Base-by-base conservation (phyloP, 2,113 vertebrate genomes). In the Sialia sialis region DNA sequence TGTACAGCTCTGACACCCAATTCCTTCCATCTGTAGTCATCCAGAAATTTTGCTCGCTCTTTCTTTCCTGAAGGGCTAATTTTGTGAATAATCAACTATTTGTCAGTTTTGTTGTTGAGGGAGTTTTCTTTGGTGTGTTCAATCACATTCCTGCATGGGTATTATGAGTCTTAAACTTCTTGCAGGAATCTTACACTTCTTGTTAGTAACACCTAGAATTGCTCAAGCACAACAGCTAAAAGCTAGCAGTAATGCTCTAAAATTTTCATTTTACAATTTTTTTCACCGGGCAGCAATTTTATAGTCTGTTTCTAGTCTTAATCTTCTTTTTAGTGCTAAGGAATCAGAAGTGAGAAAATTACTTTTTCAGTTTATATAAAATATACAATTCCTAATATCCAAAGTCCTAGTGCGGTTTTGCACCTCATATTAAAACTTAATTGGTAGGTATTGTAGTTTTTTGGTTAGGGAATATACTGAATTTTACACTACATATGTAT, bases 351-450 rank as follows among this genome's bases (percentile, higher is more conserved):
- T 44, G 11, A 85, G 30, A 77, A 87, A 86, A 93, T 49, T 22
- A 79, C 49, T 79, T 79, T 73, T 90, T 72, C 39, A 68, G 16
- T 74, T 34, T 73, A 9, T 38, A 32, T 48, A 34, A 85, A 75
- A 92, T 85, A 62, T 41, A 41, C 7, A 73, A 14, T 43, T 18
- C 25, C 23, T 63, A 46, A 66, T 38, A 67, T 80, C 32, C 34
- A 46, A 54, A 8, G 29, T 23, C 73, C 27, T 60, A 48, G 26
- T 10, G 2, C 11, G 0, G 3, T 0, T 7, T 26, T 79, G 5
- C 6, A 9, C 5, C 13, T 38, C 16, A 32, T 23, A 70, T 49
- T 82, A 78, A 82, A 87, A 87, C 16, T 59, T 77, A 60, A 36
- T 30, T 58, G 12, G 15, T 38, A 68, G 26, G 15, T 55, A 7